A percentile compares a stretch with the other conserved stretches of the same genome.
Evolutionary conservation across 2,113 vertebrate species (phyloP).

Genomic region (Peromyscus maniculatus): DNA sequence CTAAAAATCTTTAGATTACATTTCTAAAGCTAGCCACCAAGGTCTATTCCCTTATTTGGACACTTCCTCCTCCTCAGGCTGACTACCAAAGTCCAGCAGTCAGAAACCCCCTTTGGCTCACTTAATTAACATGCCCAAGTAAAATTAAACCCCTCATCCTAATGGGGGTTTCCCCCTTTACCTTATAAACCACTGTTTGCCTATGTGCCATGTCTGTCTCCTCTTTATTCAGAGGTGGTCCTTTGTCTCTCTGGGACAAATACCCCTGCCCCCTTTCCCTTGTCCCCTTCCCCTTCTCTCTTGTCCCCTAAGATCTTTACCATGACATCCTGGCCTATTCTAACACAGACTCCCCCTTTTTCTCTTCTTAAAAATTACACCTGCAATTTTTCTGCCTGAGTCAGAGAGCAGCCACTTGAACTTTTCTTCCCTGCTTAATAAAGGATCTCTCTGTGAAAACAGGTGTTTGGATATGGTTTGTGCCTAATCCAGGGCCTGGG

Average conservation of each 20-base stretch:
- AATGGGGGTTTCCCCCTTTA: not conserved
- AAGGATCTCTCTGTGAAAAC: not conserved
- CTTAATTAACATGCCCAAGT: not conserved
- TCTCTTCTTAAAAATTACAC: not conserved
- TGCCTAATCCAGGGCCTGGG: not conserved
- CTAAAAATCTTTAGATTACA: not conserved
- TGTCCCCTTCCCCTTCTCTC: not conserved
- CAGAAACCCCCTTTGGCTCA: not conserved
- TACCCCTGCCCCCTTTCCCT: not conserved
- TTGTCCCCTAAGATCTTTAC: not conserved
- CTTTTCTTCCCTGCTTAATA: not conserved
- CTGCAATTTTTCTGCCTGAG: not conserved
- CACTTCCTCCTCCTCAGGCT: not conserved
- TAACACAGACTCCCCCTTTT: not conserved
- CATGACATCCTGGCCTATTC: not conserved
- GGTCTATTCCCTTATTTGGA: not conserved
- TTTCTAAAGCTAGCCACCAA: not conserved
- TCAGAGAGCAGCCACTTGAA: not conserved
- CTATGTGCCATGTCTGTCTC: not conserved
- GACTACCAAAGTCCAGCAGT: not conserved
- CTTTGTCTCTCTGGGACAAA: not conserved
- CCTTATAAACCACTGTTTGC: not conserved
- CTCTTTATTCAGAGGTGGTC: not conserved
- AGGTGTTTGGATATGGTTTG: not conserved
- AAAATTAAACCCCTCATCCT: not conserved